Base-by-base conservation (phyloP, 2,797 vertebrate genomes). In the Falco columbarius region DNA sequence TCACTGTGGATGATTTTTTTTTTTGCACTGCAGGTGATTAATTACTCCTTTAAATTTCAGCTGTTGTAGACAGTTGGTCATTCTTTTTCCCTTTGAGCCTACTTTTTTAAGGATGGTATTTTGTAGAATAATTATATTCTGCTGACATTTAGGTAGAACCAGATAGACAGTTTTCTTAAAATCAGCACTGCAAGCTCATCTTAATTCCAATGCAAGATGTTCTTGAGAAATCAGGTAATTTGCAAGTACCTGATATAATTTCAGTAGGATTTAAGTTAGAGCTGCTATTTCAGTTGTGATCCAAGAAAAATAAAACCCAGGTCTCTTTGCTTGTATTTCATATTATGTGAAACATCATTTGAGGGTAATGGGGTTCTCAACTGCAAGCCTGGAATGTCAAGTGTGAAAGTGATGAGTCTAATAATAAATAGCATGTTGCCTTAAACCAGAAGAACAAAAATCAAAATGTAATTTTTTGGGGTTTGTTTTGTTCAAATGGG, bases 261-360 rank as follows among this genome's bases (percentile, higher is more conserved):
- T 91, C 51, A 29, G 14, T 47, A 72, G 58, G 15, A 56, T 52
- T 86, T 86, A 74, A 44, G 49, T 16, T 22, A 61, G 36, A n/a
- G 23, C 40, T 92, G 34, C 40, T 18, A 30, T 83, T 96, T 95
- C 84, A 87, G 77, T 85, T 94, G 82, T 95, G 87, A 94, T 80
- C 38, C 61, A 88, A 92, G 81, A 58, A 70, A 54, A 91, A 27
- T 54, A 91, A 91, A 95, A 93, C 67, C 74, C 82, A 73, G 40
- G 38, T 95, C 81, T 96, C 54, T 88, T 27, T 86, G 49, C 34
- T 83, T 81, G 8, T 83, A 51, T 77, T 66, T 91, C 7, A 12
- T 7, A 19, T 82, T 46, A 7, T 36, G 51, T 68, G 68, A 51
- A 83, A 89, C 10, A 7, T 15, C 68, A 14, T 65, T 70, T 83